These are phyloP conservation scores for Colletes gigas DNA, from an alignment of 1,140 invertebrate species.

Conservation along the genomic window DNA sequence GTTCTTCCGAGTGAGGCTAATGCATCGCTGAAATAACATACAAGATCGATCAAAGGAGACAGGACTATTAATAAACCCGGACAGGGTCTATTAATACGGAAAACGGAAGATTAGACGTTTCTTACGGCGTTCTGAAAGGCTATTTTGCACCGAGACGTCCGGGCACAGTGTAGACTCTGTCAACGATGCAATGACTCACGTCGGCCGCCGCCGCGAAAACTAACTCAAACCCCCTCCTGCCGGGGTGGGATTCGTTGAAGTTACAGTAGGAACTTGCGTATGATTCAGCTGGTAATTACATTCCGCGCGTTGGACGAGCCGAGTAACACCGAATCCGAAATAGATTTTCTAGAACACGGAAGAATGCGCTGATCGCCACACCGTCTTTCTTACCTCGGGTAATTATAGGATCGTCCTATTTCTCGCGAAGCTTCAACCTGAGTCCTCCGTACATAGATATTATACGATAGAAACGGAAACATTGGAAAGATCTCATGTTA, in stretches of 20 bases:
- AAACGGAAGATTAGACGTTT: conserved; percentile 34
- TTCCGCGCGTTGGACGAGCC: conserved; percentile 34
- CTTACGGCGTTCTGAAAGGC: conserved; percentile 19
- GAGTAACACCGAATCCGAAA: conserved; percentile 33
- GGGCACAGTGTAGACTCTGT: conserved; percentile 40
- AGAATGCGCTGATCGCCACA: conserved; percentile 29
- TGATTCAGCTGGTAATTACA: conserved; percentile 64
- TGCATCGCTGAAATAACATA: conserved; percentile 11
- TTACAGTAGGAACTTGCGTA: conserved; percentile 28
- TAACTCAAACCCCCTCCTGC: conserved; percentile 2
- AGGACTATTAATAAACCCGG: conserved; percentile 35
- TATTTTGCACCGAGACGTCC: conserved; percentile 10
- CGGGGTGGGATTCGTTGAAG: conserved; percentile 26
- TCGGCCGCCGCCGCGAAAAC: conserved; percentile 6
- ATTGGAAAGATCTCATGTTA: no score
- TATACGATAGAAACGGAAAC: no score
- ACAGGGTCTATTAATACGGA: conserved; percentile 40
- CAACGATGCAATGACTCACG: conserved; percentile 61
- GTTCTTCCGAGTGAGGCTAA: neutral
- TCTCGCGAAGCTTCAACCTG: neutral
- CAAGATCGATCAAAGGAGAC: conserved; percentile 32
- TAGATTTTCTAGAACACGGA: conserved; percentile 61
- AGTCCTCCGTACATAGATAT: no score
- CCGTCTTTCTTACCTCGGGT: neutral
- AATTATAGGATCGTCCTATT: conserved; percentile 25